These are phyloP conservation scores for Centrocercus urophasianus DNA, from an alignment of 2,113 vertebrate species.

Conservation along the genomic window DNA sequence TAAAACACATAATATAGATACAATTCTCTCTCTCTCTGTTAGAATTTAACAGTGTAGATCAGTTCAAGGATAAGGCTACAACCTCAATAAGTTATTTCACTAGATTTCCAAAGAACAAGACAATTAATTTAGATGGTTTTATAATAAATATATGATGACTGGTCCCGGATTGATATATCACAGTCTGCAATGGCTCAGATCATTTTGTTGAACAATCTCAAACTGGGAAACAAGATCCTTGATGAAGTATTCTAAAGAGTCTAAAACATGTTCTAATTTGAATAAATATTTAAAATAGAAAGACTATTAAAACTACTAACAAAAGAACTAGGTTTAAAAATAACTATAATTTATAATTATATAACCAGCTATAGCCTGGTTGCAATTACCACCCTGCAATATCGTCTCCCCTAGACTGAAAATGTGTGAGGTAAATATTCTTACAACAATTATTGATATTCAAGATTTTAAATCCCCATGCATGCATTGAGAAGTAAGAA, in stretches of 20 bases:
- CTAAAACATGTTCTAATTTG: neutral
- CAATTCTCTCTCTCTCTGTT: neutral
- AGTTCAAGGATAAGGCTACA: neutral
- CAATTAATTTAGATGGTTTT: neutral
- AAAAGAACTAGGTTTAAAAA: neutral
- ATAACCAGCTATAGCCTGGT: neutral
- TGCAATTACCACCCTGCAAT: neutral
- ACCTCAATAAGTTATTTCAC: neutral
- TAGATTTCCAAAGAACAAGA: neutral
- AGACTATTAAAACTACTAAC: neutral
- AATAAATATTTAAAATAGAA: neutral
- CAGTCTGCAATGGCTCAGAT: neutral
- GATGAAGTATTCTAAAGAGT: neutral
- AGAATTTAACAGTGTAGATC: neutral
- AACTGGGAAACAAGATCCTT: neutral
- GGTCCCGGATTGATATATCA: neutral
- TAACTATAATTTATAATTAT: neutral
- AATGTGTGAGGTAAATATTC: neutral
- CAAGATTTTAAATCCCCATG: neutral
- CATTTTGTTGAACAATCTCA: neutral
- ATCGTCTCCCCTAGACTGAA: neutral
- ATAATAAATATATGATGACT: neutral
- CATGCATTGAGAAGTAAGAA: neutral
- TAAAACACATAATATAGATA: neutral
- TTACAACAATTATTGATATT: neutral